These are phyloP conservation scores for Atrina japonica DNA, from an alignment of 2,888 invertebrate genomes.

Conservation along the genomic window DNA sequence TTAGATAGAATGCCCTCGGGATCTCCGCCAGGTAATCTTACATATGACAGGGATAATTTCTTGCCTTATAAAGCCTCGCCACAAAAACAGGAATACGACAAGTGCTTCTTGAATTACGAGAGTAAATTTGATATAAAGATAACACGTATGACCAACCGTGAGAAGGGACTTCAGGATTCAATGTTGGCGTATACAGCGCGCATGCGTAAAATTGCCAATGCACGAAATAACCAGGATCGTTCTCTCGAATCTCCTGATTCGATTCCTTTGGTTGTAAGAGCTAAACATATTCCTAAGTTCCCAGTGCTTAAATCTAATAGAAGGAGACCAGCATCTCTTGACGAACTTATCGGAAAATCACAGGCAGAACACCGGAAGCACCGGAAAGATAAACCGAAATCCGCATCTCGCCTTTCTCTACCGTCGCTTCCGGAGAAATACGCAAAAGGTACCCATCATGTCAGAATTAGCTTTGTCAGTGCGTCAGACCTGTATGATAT, in stretches of 20 bases:
- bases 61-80: no score
- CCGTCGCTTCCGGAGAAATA: slow-evolving; percentile 53
- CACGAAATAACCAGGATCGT: slow-evolving; percentile 32
- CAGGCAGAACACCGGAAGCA: slow-evolving; percentile 31
- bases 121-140: slow-evolving; percentile 59
- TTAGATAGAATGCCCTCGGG: no score
- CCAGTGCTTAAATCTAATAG: slow-evolving; percentile 41
- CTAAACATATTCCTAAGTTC: slow-evolving; percentile 62
- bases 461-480: slow-evolving; percentile 66
- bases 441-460: slow-evolving; percentile 46
- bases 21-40: no score
- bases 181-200: slow-evolving; percentile 61
- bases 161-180: slow-evolving; percentile 50
- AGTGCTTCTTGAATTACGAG: slow-evolving; percentile 55
- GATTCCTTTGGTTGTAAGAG: slow-evolving; percentile 54
- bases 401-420: slow-evolving; percentile 38
- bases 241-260: slow-evolving; percentile 40
- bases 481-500: slow-evolving; percentile 68
- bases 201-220: slow-evolving; percentile 53
- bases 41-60: no score
- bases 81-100: slow-evolving; percentile 32
- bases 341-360: slow-evolving; percentile 59
- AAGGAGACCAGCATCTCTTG: slow-evolving; percentile 63
- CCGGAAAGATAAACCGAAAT: slow-evolving; percentile 40
- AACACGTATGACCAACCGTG: slow-evolving; percentile 45